These are phyloP conservation scores for Microdon myrmicae DNA, from an alignment of 2,888 invertebrate species.

Conservation along the genomic window DNA sequence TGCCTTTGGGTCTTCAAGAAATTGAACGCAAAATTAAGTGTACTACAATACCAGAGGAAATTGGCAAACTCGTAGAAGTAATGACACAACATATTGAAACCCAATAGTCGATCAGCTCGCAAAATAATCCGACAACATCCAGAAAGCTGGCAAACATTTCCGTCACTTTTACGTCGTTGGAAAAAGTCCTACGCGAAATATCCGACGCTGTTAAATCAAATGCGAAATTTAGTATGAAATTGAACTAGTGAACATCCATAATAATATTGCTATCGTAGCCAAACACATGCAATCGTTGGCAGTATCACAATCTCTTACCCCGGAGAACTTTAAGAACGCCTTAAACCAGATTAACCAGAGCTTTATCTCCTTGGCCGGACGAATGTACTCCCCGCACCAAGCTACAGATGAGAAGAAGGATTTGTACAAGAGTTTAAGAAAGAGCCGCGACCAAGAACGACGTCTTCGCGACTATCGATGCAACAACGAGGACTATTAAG, in stretches of 20 bases:
- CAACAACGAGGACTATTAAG: too few species aligned
- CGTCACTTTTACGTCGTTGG: slow-evolving; percentile 61
- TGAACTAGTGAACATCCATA: slow-evolving; percentile 75
- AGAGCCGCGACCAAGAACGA: too few species aligned
- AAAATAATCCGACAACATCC: slow-evolving; percentile 77
- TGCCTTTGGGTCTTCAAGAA: too few species aligned
- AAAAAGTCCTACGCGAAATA: slow-evolving; percentile 63
- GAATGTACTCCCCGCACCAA: slow-evolving; percentile 82
- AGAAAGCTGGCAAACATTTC: slow-evolving; percentile 63
- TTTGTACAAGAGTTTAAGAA: slow-evolving; percentile 82
- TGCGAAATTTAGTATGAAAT: slow-evolving; percentile 78
- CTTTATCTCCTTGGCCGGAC: slow-evolving; percentile 87
- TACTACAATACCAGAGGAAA: slow-evolving; percentile 77
- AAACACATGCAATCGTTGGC: slow-evolving; percentile 76
- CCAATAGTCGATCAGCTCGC: slow-evolving; percentile 83
- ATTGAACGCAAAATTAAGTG: slow-evolving; percentile 67
- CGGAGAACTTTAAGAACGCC: slow-evolving; percentile 81
- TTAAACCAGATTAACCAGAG: slow-evolving; percentile 87
- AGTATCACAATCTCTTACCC: slow-evolving; percentile 72
- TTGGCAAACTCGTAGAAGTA: slow-evolving; percentile 79
- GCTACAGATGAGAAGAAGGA: slow-evolving; percentile 84
- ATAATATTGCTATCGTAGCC: slow-evolving; percentile 79
- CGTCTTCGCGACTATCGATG: too few species aligned
- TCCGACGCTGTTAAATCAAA: slow-evolving; percentile 64
- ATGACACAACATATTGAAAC: slow-evolving; percentile 88